Evolutionary conservation across 2,113 vertebrate genomes (phyloP).

Genomic region (Actenoides lindsayi): DNA sequence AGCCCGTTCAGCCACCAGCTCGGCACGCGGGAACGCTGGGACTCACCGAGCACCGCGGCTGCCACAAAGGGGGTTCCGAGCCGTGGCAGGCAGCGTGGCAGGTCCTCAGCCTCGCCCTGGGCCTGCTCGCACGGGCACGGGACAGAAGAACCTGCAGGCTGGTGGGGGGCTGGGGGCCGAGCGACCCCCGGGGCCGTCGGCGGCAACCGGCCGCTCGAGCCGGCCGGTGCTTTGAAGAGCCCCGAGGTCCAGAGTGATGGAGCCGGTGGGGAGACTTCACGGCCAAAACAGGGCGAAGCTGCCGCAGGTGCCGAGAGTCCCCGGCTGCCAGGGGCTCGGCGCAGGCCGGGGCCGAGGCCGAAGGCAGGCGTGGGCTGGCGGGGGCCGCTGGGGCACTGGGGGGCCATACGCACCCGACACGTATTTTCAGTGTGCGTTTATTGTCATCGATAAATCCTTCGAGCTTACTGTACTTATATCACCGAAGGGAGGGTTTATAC

Average conservation of each 20-base stretch:
- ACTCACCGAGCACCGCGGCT: fast-evolving
- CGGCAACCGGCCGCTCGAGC: not conserved
- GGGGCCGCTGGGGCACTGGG: fast-evolving
- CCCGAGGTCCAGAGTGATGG: not conserved
- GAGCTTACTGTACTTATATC: not conserved
- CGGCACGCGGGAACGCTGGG: fast-evolving
- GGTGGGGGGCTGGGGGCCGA: not conserved
- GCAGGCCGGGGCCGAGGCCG: not conserved
- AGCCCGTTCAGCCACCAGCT: not conserved
- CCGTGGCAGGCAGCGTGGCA: not conserved
- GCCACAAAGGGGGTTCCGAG: not conserved
- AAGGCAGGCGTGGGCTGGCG: not conserved
- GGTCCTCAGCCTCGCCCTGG: not conserved
- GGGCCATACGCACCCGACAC: not conserved
- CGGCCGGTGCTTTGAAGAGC: not conserved
- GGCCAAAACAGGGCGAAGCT: not conserved
- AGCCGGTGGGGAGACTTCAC: not conserved
- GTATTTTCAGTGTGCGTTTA: not conserved
- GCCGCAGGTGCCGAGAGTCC: not conserved
- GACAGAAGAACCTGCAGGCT: not conserved
- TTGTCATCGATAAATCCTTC: not conserved
- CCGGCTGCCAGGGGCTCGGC: fast-evolving
- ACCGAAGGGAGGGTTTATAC: slow-evolving; percentile 21
- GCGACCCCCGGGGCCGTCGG: fast-evolving
- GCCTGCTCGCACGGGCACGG: not conserved